phyloP scores from a whole-genome alignment of 2,797 vertebrate species.

The Takifugu rubripes region DNA sequence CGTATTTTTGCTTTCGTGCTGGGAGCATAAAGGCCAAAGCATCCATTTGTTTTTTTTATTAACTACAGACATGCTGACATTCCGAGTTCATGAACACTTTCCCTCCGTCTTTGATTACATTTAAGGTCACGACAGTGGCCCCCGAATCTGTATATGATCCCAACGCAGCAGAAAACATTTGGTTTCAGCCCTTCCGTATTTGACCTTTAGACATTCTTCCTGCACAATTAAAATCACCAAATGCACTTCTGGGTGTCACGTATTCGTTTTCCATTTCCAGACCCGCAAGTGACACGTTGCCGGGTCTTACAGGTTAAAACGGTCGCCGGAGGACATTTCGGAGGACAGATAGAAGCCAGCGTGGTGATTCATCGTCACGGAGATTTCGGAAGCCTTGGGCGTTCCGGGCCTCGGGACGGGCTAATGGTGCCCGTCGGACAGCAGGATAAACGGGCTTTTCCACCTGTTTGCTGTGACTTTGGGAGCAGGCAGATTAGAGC shows the following conservation, averaged over 20 bases:
- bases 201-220: slow-evolving; percentile 28
- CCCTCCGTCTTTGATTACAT: slow-evolving; percentile 10
- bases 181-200: neutral
- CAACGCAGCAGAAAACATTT: neutral
- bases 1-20: neutral
- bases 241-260: slow-evolving; percentile 1
- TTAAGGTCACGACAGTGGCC: slow-evolving; percentile 26
- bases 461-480: neutral
- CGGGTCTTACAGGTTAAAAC: slow-evolving; percentile 10
- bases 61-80: slow-evolving; percentile 23
- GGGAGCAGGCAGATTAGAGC: neutral
- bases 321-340: slow-evolving; percentile 14
- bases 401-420: neutral
- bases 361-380: slow-evolving; percentile 29
- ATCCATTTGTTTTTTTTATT: slow-evolving; percentile 1
- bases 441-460: neutral
- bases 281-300: slow-evolving; percentile 15
- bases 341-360: slow-evolving; percentile 2
- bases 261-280: slow-evolving; percentile 10
- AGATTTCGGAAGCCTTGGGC: no score
- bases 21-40: neutral
- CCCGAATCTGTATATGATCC: neutral
- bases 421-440: neutral
- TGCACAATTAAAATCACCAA: slow-evolving; percentile 7
- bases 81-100: slow-evolving; percentile 17